Base-by-base conservation (phyloP, 2,113 vertebrate species). In the Hystrix cristata region DNA sequence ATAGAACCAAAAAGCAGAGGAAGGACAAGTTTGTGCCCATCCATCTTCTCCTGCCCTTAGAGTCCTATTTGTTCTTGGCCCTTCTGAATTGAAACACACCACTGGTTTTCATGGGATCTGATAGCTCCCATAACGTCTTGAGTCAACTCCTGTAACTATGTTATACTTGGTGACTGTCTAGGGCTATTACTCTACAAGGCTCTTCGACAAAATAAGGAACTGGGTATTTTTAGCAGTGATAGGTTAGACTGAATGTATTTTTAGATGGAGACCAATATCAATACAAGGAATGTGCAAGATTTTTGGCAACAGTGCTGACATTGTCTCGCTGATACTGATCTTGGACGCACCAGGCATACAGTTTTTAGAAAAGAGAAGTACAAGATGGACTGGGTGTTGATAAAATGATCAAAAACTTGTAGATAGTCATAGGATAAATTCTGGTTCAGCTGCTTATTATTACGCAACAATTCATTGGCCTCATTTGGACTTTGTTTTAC, bases 211-310 rank as follows among this genome's bases (percentile, higher is more conserved):
- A 92, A 53, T 48, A 94, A 85, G 72, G 94, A 76, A 90, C 34
- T 48, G 21, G 2, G 53, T 96, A 48, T 88, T 69, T 51, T 92
- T 74, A 62, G 6, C n/a, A 92, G 3, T 65, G 57, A 90, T 96
- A 57, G 21, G 2, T 80, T 72, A 71, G 29, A 67, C 16, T 29
- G 67, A 13, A 65, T 78, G 11, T 38, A 38, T 71, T 69, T 88
- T 90, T 80, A 78, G 53, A 91, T 90, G 13, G 71, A 94, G 18
- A 92, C 10, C 4, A 57, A 74, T 65, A 85, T 23, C 90, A 95
- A 93, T 72, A 69, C 15, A n/a, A 15, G 25, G 27, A 90, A 43
- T 74, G 5, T 29, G 62, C 7, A 83, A 94, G 53, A 48, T 14
- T 90, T 92, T 94, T 65, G 27, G 23, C 38, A 90, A 38, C 71